Percentiles rank a stretch among this genome's conserved stretches.
Conservation (phyloP, 2,113 vertebrate species). For the Ascaphus truei region DNA sequence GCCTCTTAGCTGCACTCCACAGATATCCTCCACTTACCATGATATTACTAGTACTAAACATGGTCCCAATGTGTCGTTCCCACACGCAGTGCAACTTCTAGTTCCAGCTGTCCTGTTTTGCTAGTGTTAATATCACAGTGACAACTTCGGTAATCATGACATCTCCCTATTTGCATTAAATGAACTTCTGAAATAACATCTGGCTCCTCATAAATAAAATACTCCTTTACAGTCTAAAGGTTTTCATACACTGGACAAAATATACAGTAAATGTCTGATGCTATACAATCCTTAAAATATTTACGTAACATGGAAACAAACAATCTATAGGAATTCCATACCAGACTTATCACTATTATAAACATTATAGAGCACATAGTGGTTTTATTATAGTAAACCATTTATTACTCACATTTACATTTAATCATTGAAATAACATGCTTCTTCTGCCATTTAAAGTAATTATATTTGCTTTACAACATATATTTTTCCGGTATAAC, state of each 20-base stretch:
- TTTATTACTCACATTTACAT: slow-evolving; percentile 16
- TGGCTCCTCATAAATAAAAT: background rate
- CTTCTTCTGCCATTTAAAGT: too few relatives aligned
- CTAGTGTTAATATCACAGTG: too few relatives aligned
- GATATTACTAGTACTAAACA: too few relatives aligned
- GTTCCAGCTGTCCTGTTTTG: too few relatives aligned
- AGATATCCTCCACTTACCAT: too few relatives aligned
- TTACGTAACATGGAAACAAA: slow-evolving; percentile 57
- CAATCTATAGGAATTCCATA: slow-evolving; percentile 60
- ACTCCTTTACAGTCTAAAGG: background rate
- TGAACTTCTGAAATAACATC: background rate
- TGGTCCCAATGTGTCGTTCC: too few relatives aligned
- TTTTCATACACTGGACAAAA: slow-evolving; percentile 45
- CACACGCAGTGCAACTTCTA: too few relatives aligned
- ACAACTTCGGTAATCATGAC: background rate
- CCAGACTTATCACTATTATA: slow-evolving; percentile 54
- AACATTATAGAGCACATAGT: slow-evolving; percentile 50
- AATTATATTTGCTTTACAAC: too few relatives aligned
- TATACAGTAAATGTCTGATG: slow-evolving; percentile 62
- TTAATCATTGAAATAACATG: slow-evolving; percentile 26
- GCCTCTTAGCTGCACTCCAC: too few relatives aligned
- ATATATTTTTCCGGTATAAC: too few relatives aligned
- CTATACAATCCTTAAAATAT: slow-evolving; percentile 66
- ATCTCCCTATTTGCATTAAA: background rate
- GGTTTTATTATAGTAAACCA: slow-evolving; percentile 32